phyloP scores from a whole-genome alignment of 2,888 invertebrate genomes.

The Iphiclides podalirius region DNA sequence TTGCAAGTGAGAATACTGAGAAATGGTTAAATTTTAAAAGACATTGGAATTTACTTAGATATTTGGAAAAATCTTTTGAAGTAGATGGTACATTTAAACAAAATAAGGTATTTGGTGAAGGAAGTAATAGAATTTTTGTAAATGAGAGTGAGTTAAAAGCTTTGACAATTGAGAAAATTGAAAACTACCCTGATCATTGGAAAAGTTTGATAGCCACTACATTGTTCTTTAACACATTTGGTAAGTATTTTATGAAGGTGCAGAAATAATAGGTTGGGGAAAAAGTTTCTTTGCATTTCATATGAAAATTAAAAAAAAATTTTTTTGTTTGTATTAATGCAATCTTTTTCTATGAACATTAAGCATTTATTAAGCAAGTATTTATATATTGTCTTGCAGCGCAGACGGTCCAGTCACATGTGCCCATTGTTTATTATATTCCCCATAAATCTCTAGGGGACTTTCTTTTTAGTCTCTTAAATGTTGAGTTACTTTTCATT shows the following conservation, averaged over 20 bases:
- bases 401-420: too few relatives aligned
- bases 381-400: too few relatives aligned
- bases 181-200: conserved; percentile 71
- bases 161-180: conserved; percentile 69
- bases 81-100: conserved; percentile 70
- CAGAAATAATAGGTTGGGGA: too few relatives aligned
- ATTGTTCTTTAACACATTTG: conserved; percentile 79
- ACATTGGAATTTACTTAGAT: conserved; percentile 67
- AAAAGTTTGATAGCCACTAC: conserved; percentile 78
- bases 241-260: conserved; percentile 55
- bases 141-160: conserved; percentile 72
- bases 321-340: too few relatives aligned
- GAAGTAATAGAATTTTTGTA: conserved; percentile 62
- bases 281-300: too few relatives aligned
- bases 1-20: conserved; percentile 47
- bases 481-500: too few relatives aligned
- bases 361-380: too few relatives aligned
- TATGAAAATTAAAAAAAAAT: too few relatives aligned
- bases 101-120: conserved; percentile 70
- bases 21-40: conserved; percentile 60
- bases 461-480: too few relatives aligned
- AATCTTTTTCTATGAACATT: too few relatives aligned
- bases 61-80: conserved; percentile 72
- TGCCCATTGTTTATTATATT: too few relatives aligned
- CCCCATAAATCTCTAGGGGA: too few relatives aligned